A percentile compares a stretch with the other conserved stretches of the same genome.
These are phyloP conservation scores for Caenorhabditis auriculariae DNA, from an alignment of 2,888 invertebrate genomes.

Conservation along the genomic window DNA sequence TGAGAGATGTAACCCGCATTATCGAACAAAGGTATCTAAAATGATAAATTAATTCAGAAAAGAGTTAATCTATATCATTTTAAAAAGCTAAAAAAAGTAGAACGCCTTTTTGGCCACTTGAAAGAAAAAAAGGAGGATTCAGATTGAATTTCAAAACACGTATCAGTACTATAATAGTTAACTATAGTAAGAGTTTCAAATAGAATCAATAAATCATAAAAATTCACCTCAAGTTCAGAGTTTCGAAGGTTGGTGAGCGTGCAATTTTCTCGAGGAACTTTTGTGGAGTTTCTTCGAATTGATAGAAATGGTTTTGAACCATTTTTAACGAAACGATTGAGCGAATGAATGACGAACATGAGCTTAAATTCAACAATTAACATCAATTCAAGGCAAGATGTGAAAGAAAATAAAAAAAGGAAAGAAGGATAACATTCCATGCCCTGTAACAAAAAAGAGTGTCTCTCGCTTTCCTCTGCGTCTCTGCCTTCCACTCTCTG, in stretches of 20 bases:
- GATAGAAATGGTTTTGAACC: neutral
- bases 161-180: no score
- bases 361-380: neutral
- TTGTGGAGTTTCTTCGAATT: neutral
- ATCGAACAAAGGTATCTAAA: constrained; percentile 14
- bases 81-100: no score
- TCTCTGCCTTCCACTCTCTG: no score
- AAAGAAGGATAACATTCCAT: no score
- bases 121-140: no score
- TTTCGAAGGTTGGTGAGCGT: constrained; percentile 1
- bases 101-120: no score
- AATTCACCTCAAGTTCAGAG: constrained; percentile 5
- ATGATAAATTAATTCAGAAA: constrained; percentile 18
- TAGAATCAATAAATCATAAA: constrained; percentile 8
- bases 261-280: no score
- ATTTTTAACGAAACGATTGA: neutral
- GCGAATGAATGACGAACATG: neutral
- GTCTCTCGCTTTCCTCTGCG: no score
- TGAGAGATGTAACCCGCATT: constrained; percentile 8
- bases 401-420: neutral
- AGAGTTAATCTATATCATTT: constrained; percentile 1
- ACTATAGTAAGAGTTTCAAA: no score
- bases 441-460: no score
- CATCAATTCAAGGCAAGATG: neutral
- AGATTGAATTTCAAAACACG: no score